Conservation (phyloP, 2,888 invertebrate species). For the Mimas tiliae region DNA sequence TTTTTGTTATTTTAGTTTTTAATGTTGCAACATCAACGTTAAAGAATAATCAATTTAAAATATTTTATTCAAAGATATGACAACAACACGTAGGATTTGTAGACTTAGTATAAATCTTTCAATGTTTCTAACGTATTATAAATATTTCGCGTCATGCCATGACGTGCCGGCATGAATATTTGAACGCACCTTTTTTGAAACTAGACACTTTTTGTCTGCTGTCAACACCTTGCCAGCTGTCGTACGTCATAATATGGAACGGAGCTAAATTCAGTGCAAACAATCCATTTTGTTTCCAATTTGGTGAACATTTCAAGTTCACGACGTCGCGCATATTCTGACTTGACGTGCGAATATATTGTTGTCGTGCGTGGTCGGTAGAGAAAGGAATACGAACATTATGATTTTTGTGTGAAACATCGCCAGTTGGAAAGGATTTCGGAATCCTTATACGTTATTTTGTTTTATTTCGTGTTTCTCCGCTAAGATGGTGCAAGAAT, state of each 20-base stretch:
- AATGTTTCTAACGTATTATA: no score
- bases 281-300: conserved; percentile 60
- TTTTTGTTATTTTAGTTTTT: conserved; percentile 1
- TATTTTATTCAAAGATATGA: no score
- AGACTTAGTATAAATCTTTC: no score
- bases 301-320: conserved; percentile 57
- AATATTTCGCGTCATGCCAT: background rate
- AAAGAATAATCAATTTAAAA: no score
- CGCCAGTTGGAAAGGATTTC: conserved; percentile 51
- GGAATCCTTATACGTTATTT: conserved; percentile 62
- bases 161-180: no score
- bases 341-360: conserved; percentile 62
- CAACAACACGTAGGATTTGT: no score
- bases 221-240: conserved; percentile 3
- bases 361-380: conserved; percentile 58
- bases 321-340: conserved; percentile 54
- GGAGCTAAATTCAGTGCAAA: conserved; percentile 58
- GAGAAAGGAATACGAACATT: conserved; percentile 65
- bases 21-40: background rate
- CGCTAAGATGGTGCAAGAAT: conserved; percentile 95
- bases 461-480: conserved; percentile 54
- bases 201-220: background rate
- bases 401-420: conserved; percentile 68
- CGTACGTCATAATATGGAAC: conserved; percentile 34
- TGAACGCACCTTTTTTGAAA: background rate